Base-by-base conservation (phyloP, 1,140 invertebrate genomes). In the Pentalonia nigronervosa region DNA sequence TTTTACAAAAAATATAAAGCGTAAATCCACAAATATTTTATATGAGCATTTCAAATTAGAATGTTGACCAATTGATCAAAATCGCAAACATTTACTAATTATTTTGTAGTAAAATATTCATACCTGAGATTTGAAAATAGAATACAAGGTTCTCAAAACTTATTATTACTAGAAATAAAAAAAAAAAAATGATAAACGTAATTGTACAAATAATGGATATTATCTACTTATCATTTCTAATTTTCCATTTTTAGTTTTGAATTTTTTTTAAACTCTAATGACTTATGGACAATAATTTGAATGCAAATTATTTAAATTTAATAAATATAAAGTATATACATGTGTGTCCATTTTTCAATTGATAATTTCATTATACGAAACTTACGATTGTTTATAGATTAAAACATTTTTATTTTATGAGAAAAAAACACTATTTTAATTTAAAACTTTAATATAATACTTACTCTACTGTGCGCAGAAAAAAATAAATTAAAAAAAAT, bases 401-500 rank as follows among this genome's bases (percentile, higher is more conserved):
- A 76, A 17, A n/a, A 76, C 14, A 76, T n/a, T 67, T 67, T 67
- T 67, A 67, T 11, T 67, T 67, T 67, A 67, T 14, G 60, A 67
- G 11, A n/a, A 67, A 67, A 67, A 67, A 30, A 60, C 60, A 6
- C 30, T 30, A n/a, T 76, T 34, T n/a, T 76, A 76, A 76, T 76
- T 76, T 76, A n/a, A 76, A 76, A 76, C 30, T 76, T 14, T 30
- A 76, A n/a, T 76, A n/a, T 76, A 76, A 17, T 76, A 76, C 60
- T 76, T n/a, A 11, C 30, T 30, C 11, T 11, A 67, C 11, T 30
- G 11, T 14, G n/a, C 14, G 14, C 14, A 17, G 60, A 76, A 76
- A 76, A n/a, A 60, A 60, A 67, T 67, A n/a, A 76, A 76, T n/a
- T n/a, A 30, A 76, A 76, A 76, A n/a, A 60, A 60, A 67, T 67